Percentiles rank a stretch among this genome's conserved stretches.
Evolutionary conservation across 2,797 vertebrate species (phyloP).

Genomic region (Tarsius wallacei): DNA sequence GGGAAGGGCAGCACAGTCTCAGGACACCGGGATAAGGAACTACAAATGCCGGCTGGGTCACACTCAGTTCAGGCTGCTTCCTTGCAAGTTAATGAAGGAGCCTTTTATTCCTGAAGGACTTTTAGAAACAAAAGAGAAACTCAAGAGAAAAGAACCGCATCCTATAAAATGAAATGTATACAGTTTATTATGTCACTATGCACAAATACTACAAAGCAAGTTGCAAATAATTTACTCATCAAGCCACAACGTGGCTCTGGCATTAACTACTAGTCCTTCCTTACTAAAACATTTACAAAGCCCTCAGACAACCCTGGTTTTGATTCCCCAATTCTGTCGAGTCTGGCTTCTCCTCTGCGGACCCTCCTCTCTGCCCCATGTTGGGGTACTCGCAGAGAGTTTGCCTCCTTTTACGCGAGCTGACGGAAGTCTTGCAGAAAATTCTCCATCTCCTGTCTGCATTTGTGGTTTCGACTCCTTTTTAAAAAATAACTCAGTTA

Average conservation of each 20-base stretch:
- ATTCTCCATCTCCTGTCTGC: background rate
- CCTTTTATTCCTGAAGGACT: conserved; percentile 15
- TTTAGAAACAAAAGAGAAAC: background rate
- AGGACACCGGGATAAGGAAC: background rate
- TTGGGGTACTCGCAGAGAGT: background rate
- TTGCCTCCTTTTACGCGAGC: background rate
- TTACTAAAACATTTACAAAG: background rate
- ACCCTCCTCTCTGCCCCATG: background rate
- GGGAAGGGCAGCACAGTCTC: background rate
- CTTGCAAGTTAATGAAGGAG: background rate
- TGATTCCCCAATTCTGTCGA: background rate
- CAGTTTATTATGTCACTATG: background rate
- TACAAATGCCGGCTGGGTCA: background rate
- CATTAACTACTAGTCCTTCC: background rate
- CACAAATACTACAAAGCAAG: conserved; percentile 55
- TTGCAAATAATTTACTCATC: background rate
- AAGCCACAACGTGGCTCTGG: background rate
- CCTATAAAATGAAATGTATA: background rate
- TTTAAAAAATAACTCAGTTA: background rate
- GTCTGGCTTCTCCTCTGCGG: background rate
- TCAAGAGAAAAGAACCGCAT: background rate
- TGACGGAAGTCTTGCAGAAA: background rate
- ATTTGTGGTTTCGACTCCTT: background rate
- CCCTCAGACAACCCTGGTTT: background rate
- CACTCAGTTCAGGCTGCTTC: background rate